Conservation (phyloP, 2,888 invertebrate species). For the Caenorhabditis angaria region DNA sequence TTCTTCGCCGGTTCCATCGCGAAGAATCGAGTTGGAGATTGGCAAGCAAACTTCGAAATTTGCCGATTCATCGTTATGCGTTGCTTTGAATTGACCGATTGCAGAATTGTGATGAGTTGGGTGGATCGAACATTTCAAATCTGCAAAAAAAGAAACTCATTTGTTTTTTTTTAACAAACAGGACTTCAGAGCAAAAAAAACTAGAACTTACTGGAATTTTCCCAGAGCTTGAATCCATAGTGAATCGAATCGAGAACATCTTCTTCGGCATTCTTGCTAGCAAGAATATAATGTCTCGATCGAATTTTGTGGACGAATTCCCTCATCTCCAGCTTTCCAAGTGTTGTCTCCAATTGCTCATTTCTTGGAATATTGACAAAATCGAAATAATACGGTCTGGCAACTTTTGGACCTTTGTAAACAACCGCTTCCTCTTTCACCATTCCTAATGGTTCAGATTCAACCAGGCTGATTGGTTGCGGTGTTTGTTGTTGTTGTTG, state of each 20-base stretch:
- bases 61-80: not conserved
- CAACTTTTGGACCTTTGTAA: slow-evolving; percentile 16
- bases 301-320: slow-evolving; percentile 36
- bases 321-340: slow-evolving; percentile 4
- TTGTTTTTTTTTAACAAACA: too few relatives aligned
- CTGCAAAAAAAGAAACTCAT: not conserved
- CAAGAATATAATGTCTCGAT: slow-evolving; percentile 21
- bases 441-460: not conserved
- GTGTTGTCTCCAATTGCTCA: slow-evolving; percentile 21
- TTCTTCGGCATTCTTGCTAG: slow-evolving; percentile 21
- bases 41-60: not conserved
- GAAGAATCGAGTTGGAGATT: not conserved
- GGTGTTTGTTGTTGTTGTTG: not conserved
- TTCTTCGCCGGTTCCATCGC: not conserved
- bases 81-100: not conserved
- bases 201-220: not conserved
- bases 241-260: not conserved
- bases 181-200: not conserved
- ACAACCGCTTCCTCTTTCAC: not conserved
- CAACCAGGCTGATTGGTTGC: not conserved
- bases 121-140: not conserved
- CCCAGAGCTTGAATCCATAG: not conserved
- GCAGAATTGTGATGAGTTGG: not conserved
- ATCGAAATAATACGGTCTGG: slow-evolving; percentile 35
- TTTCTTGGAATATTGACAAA: slow-evolving; percentile 32